Evolutionary conservation across 2,888 invertebrate species (phyloP), one percentile per base, ranked within the genome.

Genomic region (Macaria liturata): DNA sequence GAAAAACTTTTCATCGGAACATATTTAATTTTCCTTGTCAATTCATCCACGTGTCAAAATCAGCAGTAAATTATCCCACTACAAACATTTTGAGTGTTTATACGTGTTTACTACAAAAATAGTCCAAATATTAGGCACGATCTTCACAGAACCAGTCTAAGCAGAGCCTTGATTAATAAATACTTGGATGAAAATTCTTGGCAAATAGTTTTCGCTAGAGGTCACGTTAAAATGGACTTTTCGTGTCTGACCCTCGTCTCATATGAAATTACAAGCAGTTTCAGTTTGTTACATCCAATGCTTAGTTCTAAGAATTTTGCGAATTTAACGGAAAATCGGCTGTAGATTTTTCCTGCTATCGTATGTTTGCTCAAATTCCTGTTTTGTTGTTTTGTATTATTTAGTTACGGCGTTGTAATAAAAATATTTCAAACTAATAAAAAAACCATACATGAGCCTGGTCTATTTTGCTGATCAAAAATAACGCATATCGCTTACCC

Each of bases 261-360:
- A 57, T 69, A 67, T 69, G 68, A 69, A 67, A 69, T 67, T 69
- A 69, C 68, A 69, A 69, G 63, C 62, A 66, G 66, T 66, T 68
- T 58, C 59, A 59, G 58, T 55, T 37, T 9, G 42, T 8, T 8
- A 42, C 42, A 42, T 42, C 9, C 34, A 6, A 37, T 37, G 5
- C 7, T 1, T 37, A 37, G 34, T 37, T 37, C 4, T 37, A 37
- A 37, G 34, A 37, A 37, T 37, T 37, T 7, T 37, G 5, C 5
- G 7, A 37, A 37, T 37, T 37, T 20, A 20, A 37, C 34, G 34
- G 34, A 37, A 37, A 37, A 37, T 7, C 34, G 7, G 7, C 34
- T 37, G 34, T 20, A 1, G 20, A 20, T 20, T 20, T 20, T 20
- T 20, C 20, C 20, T 20, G 20, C 20, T 20, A 20, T 34, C 34